phyloP scores from a whole-genome alignment of 1,140 invertebrate genomes.

The Globodera rostochiensis region DNA sequence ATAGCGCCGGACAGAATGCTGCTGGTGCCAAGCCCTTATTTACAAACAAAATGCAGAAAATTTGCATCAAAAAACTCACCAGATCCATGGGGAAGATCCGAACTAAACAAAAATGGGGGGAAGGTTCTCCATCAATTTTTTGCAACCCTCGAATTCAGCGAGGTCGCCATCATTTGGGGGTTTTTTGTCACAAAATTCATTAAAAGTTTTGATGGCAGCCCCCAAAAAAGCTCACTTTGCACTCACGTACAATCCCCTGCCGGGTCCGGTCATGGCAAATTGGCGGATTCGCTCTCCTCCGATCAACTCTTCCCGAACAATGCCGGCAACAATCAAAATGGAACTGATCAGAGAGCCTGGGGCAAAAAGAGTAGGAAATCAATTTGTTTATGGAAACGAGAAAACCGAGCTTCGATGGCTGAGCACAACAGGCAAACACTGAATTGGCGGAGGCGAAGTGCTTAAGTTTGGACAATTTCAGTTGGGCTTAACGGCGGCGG shows the following conservation, averaged over 20 bases:
- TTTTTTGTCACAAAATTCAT: no score
- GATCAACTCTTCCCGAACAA: constrained; percentile 26
- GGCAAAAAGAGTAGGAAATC: neutral
- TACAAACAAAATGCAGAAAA: constrained; percentile 1
- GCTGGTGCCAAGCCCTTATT: constrained; percentile 50
- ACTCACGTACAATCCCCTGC: constrained; percentile 9
- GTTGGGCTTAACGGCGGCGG: neutral
- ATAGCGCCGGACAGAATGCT: constrained; percentile 46
- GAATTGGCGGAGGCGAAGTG: constrained; percentile 29
- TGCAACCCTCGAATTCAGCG: no score
- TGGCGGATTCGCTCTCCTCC: constrained; percentile 16
- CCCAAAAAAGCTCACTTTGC: neutral
- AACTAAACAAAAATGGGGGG: constrained; percentile 12
- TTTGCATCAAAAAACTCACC: constrained; percentile 9
- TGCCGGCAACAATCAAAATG: constrained; percentile 31
- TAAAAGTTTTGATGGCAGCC: no score
- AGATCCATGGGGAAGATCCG: constrained; percentile 51
- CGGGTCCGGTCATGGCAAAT: constrained; percentile 1
- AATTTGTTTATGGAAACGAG: neutral
- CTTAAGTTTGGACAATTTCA: constrained; percentile 8
- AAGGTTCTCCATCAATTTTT: no score
- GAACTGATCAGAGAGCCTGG: constrained; percentile 42
- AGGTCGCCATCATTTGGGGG: no score
- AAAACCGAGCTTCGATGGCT: constrained; percentile 22
- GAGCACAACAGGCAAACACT: constrained; percentile 32